Percentiles rank a stretch among this genome's conserved stretches.
Conservation (phyloP, 2,888 invertebrate genomes). For the Therioaphis trifolii region DNA sequence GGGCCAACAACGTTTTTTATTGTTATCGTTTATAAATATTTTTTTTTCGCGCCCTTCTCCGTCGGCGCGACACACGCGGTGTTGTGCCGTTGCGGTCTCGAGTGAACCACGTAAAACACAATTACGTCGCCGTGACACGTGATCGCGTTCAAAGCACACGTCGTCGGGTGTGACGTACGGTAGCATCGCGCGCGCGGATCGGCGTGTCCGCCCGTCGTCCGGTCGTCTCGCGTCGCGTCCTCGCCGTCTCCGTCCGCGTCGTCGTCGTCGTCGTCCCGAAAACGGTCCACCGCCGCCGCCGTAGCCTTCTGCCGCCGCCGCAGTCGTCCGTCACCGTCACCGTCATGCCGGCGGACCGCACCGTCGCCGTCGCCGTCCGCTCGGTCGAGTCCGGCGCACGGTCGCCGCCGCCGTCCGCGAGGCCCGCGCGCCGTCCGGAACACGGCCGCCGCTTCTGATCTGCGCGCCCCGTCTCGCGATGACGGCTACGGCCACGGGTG, state of each 20-base stretch:
- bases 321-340: conserved; percentile 26
- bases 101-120: neutral
- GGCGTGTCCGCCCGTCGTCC: neutral
- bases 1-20: neutral
- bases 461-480: conserved; percentile 16
- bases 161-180: no score
- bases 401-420: neutral
- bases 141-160: no score
- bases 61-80: neutral
- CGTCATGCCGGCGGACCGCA: neutral
- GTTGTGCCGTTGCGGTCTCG: neutral
- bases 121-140: neutral
- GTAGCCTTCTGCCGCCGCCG: neutral
- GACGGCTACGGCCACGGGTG: conserved; percentile 26
- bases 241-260: neutral
- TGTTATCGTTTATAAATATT: neutral
- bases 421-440: neutral
- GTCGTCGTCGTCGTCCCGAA: neutral
- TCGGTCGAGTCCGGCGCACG: conserved; percentile 9
- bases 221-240: neutral
- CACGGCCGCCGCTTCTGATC: conserved; percentile 28
- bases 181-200: neutral
- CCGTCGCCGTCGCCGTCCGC: neutral
- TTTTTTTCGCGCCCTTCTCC: neutral
- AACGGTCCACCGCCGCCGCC: neutral